Conservation (phyloP, 2,113 vertebrate species). For the Trachemys scripta region DNA sequence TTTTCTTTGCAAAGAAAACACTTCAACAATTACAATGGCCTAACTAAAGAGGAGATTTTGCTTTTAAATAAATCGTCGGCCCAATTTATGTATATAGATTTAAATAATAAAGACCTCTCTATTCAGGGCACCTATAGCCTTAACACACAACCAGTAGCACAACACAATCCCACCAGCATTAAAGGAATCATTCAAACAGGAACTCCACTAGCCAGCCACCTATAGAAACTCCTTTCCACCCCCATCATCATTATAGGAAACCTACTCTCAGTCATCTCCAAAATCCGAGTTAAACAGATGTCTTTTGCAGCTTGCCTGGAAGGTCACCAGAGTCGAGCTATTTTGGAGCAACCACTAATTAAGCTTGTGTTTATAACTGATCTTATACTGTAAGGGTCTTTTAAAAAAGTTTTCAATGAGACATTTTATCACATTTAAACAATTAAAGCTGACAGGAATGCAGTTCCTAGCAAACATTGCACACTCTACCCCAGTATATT, state of each 20-base stretch:
- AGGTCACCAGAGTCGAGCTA: conserved; percentile 18
- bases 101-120: neutral
- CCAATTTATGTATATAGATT: neutral
- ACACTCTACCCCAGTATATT: neutral
- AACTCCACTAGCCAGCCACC: neutral
- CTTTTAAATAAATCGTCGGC: neutral
- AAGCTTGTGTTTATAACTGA: conserved; percentile 29
- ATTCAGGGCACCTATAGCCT: neutral
- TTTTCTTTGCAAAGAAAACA: conserved; percentile 35
- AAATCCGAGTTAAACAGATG: neutral
- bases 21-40: neutral
- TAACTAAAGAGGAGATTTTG: neutral
- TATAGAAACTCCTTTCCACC: neutral
- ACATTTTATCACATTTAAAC: conserved; percentile 17
- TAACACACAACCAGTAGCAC: neutral
- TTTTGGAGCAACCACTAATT: neutral
- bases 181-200: neutral
- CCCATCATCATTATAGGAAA: neutral
- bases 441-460: conserved; percentile 17
- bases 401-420: conserved; percentile 44
- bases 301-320: neutral
- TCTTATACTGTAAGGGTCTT: conserved; percentile 18
- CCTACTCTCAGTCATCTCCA: neutral
- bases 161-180: neutral
- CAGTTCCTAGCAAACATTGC: neutral